Base-by-base conservation (phyloP, 2,797 vertebrate species). In the Capromys pilorides region DNA sequence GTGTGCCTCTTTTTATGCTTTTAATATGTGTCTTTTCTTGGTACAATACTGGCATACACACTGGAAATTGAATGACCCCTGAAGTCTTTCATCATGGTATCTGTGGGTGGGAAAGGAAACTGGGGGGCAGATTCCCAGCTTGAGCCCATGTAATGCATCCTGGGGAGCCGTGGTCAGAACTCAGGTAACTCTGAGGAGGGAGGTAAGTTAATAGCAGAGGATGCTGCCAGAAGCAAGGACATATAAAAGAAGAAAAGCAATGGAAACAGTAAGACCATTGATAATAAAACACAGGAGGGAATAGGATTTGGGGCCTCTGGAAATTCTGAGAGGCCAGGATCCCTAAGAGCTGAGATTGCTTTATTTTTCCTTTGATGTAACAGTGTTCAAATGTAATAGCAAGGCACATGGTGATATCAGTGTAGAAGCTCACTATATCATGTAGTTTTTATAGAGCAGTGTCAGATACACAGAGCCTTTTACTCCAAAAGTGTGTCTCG, bases 221-320 rank as follows among this genome's bases (percentile, higher is more conserved):
- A 62, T 78, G n/a, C 57, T 86, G 77, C 62, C 85, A 86, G 81
- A 86, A 91, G 75, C 14, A 62, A 79, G 45, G 33, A 54, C 6
- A 10, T 61, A 51, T n/a, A 71, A 93, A 88, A 90, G 39, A 88
- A 90, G 73, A 59, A 88, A 91, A 92, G 64, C 93, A 90, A 92
- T 51, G 78, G 79, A 80, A 92, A 94, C 86, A 94, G 59, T 80
- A 80, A 95, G 78, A 59, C 82, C 89, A 87, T 51, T 90, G 93
- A 90, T 83, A 62, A 67, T 71, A 49, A 54, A 83, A 36, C 28
- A 11, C 28, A 79, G 57, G 26, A 61, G 26, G 80, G 67, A 94
- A 12, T 39, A 86, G 75, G 51, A 39, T 82, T 86, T 91, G 86
- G 45, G 67, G 75, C 75, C 61, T 81, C 41, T 86, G 91, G 91